Percentiles rank a stretch among this genome's conserved stretches.
Conservation (phyloP, 2,888 invertebrate genomes). For the Leucophenga montana region DNA sequence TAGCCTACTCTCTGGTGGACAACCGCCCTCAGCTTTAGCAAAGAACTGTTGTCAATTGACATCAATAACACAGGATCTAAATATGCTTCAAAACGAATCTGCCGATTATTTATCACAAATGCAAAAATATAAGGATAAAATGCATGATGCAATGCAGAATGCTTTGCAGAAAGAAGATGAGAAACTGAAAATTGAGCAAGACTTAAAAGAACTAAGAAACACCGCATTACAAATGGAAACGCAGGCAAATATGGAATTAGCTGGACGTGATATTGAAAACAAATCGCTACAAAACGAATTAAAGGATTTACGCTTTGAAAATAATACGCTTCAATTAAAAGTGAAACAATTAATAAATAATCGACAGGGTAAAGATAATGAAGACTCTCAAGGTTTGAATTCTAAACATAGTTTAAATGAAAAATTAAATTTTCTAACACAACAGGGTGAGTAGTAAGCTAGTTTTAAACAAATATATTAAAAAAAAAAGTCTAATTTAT, state of each 20-base stretch:
- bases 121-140: slow-evolving; percentile 67
- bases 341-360: neutral
- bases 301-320: slow-evolving; percentile 45
- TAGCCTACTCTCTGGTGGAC: slow-evolving; percentile 81
- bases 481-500: neutral
- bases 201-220: slow-evolving; percentile 82
- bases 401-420: slow-evolving; percentile 77
- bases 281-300: slow-evolving; percentile 65
- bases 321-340: neutral
- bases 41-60: slow-evolving; percentile 79
- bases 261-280: slow-evolving; percentile 75
- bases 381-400: slow-evolving; percentile 64
- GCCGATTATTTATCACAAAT: slow-evolving; percentile 64
- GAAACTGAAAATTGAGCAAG: slow-evolving; percentile 81
- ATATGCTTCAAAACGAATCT: slow-evolving; percentile 78
- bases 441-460: slow-evolving; percentile 74
- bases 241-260: slow-evolving; percentile 82
- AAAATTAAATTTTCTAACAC: slow-evolving; percentile 76
- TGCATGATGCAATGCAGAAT: slow-evolving; percentile 86
- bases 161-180: slow-evolving; percentile 83
- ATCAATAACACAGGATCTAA: slow-evolving; percentile 76
- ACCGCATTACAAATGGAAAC: slow-evolving; percentile 84
- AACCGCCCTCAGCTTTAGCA: slow-evolving; percentile 78
- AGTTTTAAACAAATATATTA: too few species aligned
- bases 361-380: neutral